Conservation (phyloP, 2,888 invertebrate species). For the Meiosimyza decipiens region DNA sequence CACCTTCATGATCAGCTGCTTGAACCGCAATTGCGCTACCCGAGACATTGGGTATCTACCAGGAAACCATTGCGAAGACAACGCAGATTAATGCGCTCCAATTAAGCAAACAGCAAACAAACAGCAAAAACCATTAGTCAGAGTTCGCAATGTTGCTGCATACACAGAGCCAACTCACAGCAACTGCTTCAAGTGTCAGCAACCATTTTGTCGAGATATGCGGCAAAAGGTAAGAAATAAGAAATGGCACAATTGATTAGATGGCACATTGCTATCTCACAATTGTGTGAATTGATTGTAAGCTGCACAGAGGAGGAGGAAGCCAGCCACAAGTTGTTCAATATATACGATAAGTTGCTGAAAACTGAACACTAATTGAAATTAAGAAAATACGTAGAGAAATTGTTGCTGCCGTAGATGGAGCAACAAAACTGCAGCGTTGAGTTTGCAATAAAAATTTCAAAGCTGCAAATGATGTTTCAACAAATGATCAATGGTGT, state of each 20-base stretch:
- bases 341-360: not conserved
- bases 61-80: conserved; percentile 25
- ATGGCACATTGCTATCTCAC: conserved; percentile 1
- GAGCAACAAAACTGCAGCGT: too few relatives aligned
- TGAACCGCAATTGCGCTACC: not conserved
- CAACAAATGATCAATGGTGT: too few relatives aligned
- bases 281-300: conserved; percentile 1
- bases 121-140: conserved; percentile 31
- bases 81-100: conserved; percentile 36
- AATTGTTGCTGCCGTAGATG: too few relatives aligned
- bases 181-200: conserved; percentile 23
- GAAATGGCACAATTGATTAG: conserved; percentile 27
- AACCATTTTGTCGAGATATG: conserved; percentile 33
- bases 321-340: not conserved
- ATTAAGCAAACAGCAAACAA: conserved; percentile 33
- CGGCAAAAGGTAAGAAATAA: not conserved
- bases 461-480: too few relatives aligned
- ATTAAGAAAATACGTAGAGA: conserved; percentile 13
- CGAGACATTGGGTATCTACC: conserved; percentile 4
- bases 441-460: too few relatives aligned
- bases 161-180: not conserved
- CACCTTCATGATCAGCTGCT: too few relatives aligned
- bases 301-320: not conserved
- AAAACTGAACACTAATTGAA: not conserved
- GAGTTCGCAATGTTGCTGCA: not conserved